Evolutionary conservation across 2,888 invertebrate genomes (phyloP), one percentile per base, ranked within the genome.

Genomic region (Coleophora deauratella): DNA sequence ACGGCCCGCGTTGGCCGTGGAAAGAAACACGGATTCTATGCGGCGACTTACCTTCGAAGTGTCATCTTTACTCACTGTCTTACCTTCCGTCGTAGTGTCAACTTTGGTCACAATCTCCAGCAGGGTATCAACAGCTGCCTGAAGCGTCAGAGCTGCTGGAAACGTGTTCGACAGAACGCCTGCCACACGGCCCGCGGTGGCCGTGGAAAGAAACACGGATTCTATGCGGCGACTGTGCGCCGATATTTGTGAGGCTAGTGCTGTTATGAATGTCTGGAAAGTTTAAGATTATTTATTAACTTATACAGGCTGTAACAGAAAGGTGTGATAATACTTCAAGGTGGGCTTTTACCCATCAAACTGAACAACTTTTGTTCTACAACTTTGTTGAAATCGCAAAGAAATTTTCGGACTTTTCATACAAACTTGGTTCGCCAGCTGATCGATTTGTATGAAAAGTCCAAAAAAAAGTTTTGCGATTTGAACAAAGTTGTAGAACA

Each of bases 211-310:
- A 51, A 77, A 77, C n/a, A 49, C 27, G 0, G 60, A 47, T 49
- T 82, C 82, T 9, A 82, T 67, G n/a, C 62, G 67, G 0, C 82
- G 74, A 3, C 66, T 62, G 48, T 76, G 77, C 0, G 66, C 48
- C 0, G 68, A 62, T 35, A 81, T 66, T 1, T 65, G 45, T 3
- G 54, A 54, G 0, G 68, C 55, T 0, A 79, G 33, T 0, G 68
- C 55, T 0, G 69, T 55, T 7, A 68, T 47, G 46, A 77, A 72
- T 2, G 64, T 66, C 81, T 81, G 61, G 0, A 47, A 51, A 27
- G 10, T 14, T 14, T 40, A 11, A 11, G 3, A 2, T 12, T 12
- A 3, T 11, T 8, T 9, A 31, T 31, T 28, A 9, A 9, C 9
- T 28, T 28, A 28, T 28, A 28, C n/a, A n/a, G n/a, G n/a, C n/a